Evolutionary conservation across 2,888 invertebrate genomes (phyloP), one percentile per base, ranked within the genome.

Genomic region (Micoletzkya japonica): DNA sequence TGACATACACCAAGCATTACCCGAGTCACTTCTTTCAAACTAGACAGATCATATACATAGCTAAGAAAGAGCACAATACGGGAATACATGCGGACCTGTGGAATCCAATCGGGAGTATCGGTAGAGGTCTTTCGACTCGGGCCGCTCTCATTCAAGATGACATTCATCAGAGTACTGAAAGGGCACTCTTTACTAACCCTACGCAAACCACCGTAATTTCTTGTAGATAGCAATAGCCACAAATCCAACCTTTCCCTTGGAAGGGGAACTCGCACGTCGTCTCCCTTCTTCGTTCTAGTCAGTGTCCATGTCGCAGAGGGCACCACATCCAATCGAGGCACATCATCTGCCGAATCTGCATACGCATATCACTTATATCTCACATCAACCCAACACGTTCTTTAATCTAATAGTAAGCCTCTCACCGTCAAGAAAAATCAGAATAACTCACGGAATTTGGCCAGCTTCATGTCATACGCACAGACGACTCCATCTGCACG

Each of bases 1-100:
- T 96, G 82, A 49, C 44, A 36, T 1, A 32, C 14, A 1, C 26
- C 14, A 26, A 32, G 1, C 26, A 54, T 54, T 24, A 10, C 7
- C n/a, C n/a, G n/a, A n/a, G n/a, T n/a, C n/a, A n/a, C n/a, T n/a
- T n/a, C n/a, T n/a, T n/a, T n/a, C n/a, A n/a, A n/a, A n/a, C n/a
- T n/a, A n/a, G n/a, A n/a, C n/a, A n/a, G n/a, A n/a, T n/a, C n/a
- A 14, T 44, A 44, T 44, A 44, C 44, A 14, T 20, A 44, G 10
- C 44, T 44, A 44, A 44, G 20, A 20, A 44, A 44, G 20, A 44
- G 44, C 10, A 44, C 44, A 10, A 26, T n/a, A 30, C 58, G 32
- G 7, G 30, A 58, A n/a, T 7, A 28, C 7, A 32, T 26, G 17
- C 17, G 39, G 24, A 69, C 69, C 58, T 69, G 58, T 28, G 69